Evolutionary conservation across 2,113 vertebrate species (phyloP).

Genomic region (Lampris megalopsis): DNA sequence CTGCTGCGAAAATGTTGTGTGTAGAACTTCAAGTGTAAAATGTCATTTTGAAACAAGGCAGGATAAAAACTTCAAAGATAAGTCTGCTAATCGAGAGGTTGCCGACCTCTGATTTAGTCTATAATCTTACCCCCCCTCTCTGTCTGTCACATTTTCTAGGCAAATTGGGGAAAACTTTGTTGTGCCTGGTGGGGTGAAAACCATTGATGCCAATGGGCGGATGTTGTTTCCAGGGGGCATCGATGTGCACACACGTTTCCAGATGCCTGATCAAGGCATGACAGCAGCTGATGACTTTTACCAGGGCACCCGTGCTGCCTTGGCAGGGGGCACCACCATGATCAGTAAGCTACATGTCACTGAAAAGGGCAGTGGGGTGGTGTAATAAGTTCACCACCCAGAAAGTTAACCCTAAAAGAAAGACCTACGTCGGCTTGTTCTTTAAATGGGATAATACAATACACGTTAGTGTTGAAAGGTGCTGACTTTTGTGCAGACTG

Average conservation of each 20-base stretch:
- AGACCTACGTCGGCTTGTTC: too few relatives aligned
- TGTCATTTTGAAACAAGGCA: too few relatives aligned
- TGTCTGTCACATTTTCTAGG: slow-evolving; percentile 71
- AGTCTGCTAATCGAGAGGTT: too few relatives aligned
- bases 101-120: too few relatives aligned
- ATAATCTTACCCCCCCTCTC: background rate
- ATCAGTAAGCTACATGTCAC: slow-evolving; percentile 87
- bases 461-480: background rate
- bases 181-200: slow-evolving; percentile 97
- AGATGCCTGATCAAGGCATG: slow-evolving; percentile 98
- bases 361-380: background rate
- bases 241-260: slow-evolving; percentile 97
- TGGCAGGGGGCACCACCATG: slow-evolving; percentile 97
- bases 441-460: too few relatives aligned
- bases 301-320: slow-evolving; percentile 93
- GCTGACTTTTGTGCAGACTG: slow-evolving; percentile 8
- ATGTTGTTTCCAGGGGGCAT: slow-evolving; percentile 97
- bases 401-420: too few relatives aligned
- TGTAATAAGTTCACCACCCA: too few relatives aligned
- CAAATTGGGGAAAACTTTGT: slow-evolving; percentile 99
- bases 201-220: slow-evolving; percentile 94
- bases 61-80: too few relatives aligned
- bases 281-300: slow-evolving; percentile 95
- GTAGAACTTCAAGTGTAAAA: too few relatives aligned
- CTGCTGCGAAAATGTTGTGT: too few relatives aligned